phyloP scores from a whole-genome alignment of 2,113 vertebrate genomes.

The Rhinoptilus africanus region DNA sequence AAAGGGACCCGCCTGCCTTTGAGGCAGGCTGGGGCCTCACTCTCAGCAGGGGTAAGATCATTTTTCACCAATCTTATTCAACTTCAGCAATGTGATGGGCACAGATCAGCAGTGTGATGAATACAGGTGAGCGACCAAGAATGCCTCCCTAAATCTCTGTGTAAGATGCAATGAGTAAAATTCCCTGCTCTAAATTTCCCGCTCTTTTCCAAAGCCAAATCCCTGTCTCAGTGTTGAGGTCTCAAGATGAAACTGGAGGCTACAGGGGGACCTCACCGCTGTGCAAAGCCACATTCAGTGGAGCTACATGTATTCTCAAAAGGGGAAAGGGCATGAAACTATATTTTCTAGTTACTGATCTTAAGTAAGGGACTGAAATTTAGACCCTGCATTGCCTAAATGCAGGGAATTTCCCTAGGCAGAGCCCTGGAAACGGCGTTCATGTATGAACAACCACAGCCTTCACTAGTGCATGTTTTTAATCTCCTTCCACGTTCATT shows the following conservation, averaged over 20 bases:
- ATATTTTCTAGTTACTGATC: neutral
- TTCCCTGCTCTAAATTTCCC: neutral
- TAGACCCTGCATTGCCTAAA: neutral
- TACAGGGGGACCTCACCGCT: neutral
- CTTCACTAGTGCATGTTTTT: neutral
- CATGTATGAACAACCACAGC: neutral
- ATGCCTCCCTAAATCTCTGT: neutral
- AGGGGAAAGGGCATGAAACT: neutral
- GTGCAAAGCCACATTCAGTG: neutral
- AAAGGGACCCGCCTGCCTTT: neutral
- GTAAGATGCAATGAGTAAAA: neutral
- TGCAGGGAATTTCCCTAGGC: neutral
- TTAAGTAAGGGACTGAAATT: neutral
- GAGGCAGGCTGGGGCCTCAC: neutral
- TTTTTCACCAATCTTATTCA: neutral
- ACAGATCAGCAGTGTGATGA: neutral
- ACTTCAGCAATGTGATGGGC: neutral
- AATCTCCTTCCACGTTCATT: neutral
- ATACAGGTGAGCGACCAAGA: neutral
- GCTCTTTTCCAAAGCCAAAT: neutral
- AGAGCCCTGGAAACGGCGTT: neutral
- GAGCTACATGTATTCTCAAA: neutral
- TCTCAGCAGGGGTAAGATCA: neutral
- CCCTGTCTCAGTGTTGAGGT: neutral
- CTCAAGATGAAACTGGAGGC: neutral